Conservation (phyloP, 2,888 invertebrate species). For the Cephus pulcher region DNA sequence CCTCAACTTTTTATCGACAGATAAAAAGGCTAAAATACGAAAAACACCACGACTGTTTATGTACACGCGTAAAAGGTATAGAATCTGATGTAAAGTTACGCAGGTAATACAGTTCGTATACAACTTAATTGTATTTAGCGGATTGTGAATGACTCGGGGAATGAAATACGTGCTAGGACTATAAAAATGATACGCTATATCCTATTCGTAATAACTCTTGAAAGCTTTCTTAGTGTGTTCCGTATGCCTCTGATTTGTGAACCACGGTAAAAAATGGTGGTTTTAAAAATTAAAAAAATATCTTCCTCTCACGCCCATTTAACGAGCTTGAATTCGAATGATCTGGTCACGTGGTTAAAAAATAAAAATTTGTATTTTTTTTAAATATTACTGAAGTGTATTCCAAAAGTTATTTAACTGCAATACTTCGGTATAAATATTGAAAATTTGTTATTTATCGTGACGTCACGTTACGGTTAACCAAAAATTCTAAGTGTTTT, state of each 20-base stretch:
- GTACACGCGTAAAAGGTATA: not conserved
- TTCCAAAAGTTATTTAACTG: not conserved
- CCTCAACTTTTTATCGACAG: too few relatives aligned
- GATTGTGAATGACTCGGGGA: conserved; percentile 24
- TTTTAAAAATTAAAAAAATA: too few relatives aligned
- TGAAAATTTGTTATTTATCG: not conserved
- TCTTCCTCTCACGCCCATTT: too few relatives aligned
- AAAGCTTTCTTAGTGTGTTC: not conserved
- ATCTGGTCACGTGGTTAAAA: too few relatives aligned
- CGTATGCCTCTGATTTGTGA: not conserved
- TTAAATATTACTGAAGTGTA: not conserved
- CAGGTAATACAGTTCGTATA: conserved; percentile 23
- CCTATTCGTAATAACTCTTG: not conserved
- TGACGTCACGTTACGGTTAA: not conserved
- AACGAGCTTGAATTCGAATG: too few relatives aligned
- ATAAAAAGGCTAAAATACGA: not conserved
- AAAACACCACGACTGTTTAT: not conserved
- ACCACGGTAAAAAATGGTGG: not conserved
- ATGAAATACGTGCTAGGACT: conserved; percentile 38
- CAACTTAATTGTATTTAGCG: conserved; percentile 35
- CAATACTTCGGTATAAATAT: not conserved
- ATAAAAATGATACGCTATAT: not conserved
- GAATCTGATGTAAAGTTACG: not conserved
- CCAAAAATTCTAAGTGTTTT: not conserved
- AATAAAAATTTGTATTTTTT: not conserved